Evolutionary conservation across 2,113 vertebrate genomes (phyloP).

Genomic region (Burhinus oedicnemus): DNA sequence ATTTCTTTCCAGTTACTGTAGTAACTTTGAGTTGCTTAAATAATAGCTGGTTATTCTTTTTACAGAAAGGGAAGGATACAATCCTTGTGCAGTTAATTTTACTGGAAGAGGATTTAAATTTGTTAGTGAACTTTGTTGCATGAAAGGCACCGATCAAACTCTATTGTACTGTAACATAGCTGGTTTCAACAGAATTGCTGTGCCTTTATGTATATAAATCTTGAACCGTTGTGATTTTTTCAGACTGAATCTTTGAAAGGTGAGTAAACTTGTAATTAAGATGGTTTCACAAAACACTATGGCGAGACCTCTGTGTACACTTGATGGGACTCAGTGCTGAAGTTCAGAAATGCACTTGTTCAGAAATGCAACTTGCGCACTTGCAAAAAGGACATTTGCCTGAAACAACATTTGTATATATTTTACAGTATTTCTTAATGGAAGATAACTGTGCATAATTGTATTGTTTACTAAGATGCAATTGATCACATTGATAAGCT

Average conservation of each 20-base stretch:
- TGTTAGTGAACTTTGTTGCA: constrained; percentile 50
- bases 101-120: constrained; percentile 21
- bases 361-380: constrained; percentile 29
- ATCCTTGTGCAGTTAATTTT: neutral
- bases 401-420: constrained; percentile 61
- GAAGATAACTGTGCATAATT: constrained; percentile 38
- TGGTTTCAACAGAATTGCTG: constrained; percentile 64
- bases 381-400: constrained; percentile 29
- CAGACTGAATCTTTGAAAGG: constrained; percentile 35
- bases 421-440: constrained; percentile 66
- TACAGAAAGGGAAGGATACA: neutral
- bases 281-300: constrained; percentile 4
- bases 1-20: constrained; percentile 7
- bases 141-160: constrained; percentile 63
- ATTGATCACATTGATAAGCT: constrained; percentile 34
- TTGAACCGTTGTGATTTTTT: constrained; percentile 39
- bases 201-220: constrained; percentile 69
- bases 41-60: neutral
- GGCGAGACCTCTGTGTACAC: neutral
- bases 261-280: constrained; percentile 19
- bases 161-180: constrained; percentile 60
- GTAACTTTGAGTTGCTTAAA: neutral
- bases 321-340: neutral
- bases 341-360: constrained; percentile 17
- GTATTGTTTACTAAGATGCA: constrained; percentile 55